Base-by-base conservation (phyloP, 2,797 vertebrate species). In the Eutrigla gurnardus region DNA sequence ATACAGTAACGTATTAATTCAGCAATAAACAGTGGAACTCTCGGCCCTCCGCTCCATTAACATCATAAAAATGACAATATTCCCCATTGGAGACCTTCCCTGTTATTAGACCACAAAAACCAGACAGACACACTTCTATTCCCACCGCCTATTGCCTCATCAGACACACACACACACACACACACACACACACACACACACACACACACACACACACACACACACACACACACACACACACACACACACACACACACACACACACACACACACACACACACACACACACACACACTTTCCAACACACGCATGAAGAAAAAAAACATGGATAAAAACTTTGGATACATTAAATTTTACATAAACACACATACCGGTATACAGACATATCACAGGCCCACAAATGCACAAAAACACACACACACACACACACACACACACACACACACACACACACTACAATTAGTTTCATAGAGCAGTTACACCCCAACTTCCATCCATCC, bases 91-190 rank as follows among this genome's bases (percentile, higher is more conserved):
- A 84, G 77, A 80, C 61, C 39, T 61, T 74, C 49, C 17, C 18
- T 33, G 17, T 82, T 84, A 78, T 80, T 83, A 81, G 61, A 78
- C 79, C 82, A 77, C 83, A 88, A 78, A 85, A 88, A 81, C 74
- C 66, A 85, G 82, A 82, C 67, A 76, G 77, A 85, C 80, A 61
- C 75, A 58, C 74, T 84, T 70, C 53, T 77, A 74, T 67, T 83
- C 65, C 73, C 70, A 62, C 67, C 17, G 0, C 63, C 33, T 4
- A 49, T 57, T 7, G 69, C 53, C 62, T 76, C 53, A 73, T 61
- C 58, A 45, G 65, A 52, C 59, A 72, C 50, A 11, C 45, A 12
- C 60, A 53, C 32, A 39, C 35, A 70, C 47, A 64, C 58, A 70
- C 50, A 73, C 25, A 36, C 58, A 72, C 18, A 58, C 54, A 77